A percentile compares a stretch with the other conserved stretches of the same genome.
Conservation (phyloP, 2,888 invertebrate species). For the Anoplius nigerrimus region DNA sequence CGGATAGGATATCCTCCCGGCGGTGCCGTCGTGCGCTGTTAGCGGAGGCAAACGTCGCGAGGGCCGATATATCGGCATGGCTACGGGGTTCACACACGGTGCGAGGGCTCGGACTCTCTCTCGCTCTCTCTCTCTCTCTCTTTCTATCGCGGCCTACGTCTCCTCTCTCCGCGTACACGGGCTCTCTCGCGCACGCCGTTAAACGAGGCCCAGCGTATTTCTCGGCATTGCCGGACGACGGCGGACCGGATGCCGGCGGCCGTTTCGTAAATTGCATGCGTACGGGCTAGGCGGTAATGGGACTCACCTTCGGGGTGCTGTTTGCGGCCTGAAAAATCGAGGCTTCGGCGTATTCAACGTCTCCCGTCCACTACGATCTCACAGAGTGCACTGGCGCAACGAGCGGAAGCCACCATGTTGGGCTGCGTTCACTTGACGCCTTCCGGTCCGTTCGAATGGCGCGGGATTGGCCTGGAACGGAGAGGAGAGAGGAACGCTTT, state of each 20-base stretch:
- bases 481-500: too few relatives aligned
- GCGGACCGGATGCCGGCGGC: too few relatives aligned
- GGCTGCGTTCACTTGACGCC: conserved; percentile 45
- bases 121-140: conserved; percentile 34
- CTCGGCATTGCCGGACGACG: conserved; percentile 6
- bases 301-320: conserved; percentile 72
- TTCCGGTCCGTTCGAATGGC: conserved; percentile 37
- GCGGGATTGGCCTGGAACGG: neutral
- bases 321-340: conserved; percentile 71
- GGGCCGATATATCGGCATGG: conserved; percentile 41
- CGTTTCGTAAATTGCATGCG: too few relatives aligned
- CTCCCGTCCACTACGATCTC: conserved; percentile 73
- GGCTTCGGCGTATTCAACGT: conserved; percentile 71
- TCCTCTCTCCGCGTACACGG: conserved; percentile 15
- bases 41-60: neutral
- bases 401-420: conserved; percentile 70
- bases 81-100: conserved; percentile 68
- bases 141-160: conserved; percentile 37
- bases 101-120: too few relatives aligned
- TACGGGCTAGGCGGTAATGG: neutral
- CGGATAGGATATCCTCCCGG: too few relatives aligned
- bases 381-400: conserved; percentile 72
- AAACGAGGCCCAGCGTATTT: too few relatives aligned
- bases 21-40: too few relatives aligned
- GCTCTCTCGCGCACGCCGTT: neutral